Evolutionary conservation across 2,113 vertebrate genomes (phyloP), one percentile per base, ranked within the genome.

Genomic region (Hepsetus odoe): DNA sequence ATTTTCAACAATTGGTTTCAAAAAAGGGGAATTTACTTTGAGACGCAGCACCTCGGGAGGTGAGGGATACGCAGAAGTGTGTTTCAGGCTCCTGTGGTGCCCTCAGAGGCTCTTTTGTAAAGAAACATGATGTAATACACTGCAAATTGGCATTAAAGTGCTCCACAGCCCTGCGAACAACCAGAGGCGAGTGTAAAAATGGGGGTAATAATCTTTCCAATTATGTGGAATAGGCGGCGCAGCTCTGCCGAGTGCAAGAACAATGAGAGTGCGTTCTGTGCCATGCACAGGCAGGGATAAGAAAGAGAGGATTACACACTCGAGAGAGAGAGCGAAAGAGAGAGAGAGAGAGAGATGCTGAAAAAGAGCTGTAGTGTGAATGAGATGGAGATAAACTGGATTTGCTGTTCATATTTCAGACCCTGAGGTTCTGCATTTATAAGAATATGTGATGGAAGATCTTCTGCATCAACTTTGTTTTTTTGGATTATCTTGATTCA

Each of bases 121-220:
- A 56, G 20, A n/a, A 64, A 59, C 62, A 80, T 72, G 53, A 67
- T 66, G 65, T 55, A 67, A 76, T 61, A 76, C 62, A 51, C 73
- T 28, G 70, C 44, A 78, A 64, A 81, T 71, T 81, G 38, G 16
- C 58, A 64, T 55, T 73, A 74, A 69, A 69, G 62, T 20, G 65
- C 40, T 49, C n/a, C 38, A 14, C 46, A 28, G 68, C 46, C 26
- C 38, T 12, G 28, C 46, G 18, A 73, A 49, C 40, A 51, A 53
- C 77, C 49, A 22, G 42, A 46, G 28, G 68, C 67, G 24, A 76
- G 40, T 32, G 40, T 77, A 70, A 64, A 74, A 70, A 67, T 44
- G 44, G 56, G 56, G 53, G 79, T 70, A 73, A 81, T 80, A 77
- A 80, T 84, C 82, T 65, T 46, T 74, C 58, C 56, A 74, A 58